Conservation (phyloP, 2,113 vertebrate species). For the Gymnocephalus cernua region DNA sequence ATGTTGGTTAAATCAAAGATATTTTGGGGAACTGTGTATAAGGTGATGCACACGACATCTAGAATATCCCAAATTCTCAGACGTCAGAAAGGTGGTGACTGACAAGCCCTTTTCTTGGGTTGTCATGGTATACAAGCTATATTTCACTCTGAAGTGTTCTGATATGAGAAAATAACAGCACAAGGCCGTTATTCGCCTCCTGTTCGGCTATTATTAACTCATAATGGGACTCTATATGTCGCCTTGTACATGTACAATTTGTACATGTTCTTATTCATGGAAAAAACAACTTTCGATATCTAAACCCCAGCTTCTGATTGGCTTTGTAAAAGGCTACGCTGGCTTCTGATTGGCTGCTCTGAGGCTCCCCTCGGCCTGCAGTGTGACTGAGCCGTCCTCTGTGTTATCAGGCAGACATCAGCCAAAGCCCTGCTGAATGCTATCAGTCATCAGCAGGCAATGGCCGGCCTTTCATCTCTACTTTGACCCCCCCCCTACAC, state of each 20-base stretch:
- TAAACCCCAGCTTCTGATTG: constrained; percentile 13
- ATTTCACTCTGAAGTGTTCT: neutral
- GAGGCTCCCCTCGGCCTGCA: constrained; percentile 18
- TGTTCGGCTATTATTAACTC: no score
- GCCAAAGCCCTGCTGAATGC: constrained; percentile 72
- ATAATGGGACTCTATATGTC: neutral
- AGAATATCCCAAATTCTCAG: neutral
- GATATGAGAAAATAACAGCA: neutral
- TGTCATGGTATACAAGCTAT: neutral
- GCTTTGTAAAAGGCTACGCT: neutral
- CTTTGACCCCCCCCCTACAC: constrained; percentile 44
- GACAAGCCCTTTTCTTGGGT: neutral
- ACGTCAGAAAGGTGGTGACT: neutral
- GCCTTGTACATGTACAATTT: neutral
- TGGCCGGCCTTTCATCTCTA: constrained; percentile 76
- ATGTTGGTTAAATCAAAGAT: neutral
- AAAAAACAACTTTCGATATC: neutral
- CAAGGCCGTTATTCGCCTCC: neutral
- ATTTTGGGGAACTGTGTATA: neutral
- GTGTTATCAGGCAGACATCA: constrained; percentile 78
- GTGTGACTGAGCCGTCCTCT: constrained; percentile 54
- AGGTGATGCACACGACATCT: neutral
- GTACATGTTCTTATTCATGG: neutral
- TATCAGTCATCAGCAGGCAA: constrained; percentile 79
- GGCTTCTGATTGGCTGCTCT: constrained; percentile 45